A percentile compares a stretch with the other conserved stretches of the same genome.
phyloP scores from a whole-genome alignment of 2,113 vertebrate genomes.

The Megaceryle torquata region DNA sequence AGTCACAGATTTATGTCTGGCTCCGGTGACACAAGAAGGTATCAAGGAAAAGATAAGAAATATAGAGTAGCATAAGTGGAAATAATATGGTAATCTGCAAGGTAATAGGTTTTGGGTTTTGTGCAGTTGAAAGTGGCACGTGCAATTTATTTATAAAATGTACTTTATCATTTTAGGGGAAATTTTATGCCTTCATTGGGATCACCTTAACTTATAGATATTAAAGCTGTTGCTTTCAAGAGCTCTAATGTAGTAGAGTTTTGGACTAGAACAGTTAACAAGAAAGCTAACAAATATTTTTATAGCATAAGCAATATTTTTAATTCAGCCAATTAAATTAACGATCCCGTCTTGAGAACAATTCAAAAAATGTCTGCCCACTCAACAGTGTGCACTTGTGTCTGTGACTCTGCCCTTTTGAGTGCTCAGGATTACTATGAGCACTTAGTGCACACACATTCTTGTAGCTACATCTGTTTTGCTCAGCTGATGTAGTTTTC shows the following conservation, averaged over 20 bases:
- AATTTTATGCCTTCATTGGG: background rate
- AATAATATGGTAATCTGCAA: background rate
- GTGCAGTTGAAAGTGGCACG: background rate
- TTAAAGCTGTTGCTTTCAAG: background rate
- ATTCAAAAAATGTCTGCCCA: background rate
- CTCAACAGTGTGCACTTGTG: background rate
- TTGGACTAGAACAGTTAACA: background rate
- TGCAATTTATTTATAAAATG: constrained; percentile 3
- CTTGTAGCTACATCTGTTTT: background rate
- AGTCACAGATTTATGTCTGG: background rate
- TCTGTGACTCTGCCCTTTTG: background rate
- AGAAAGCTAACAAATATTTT: background rate
- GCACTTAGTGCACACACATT: background rate
- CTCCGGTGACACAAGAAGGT: background rate
- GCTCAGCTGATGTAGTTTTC: background rate
- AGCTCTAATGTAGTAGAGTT: background rate
- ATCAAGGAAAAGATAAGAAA: background rate
- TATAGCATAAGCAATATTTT: background rate
- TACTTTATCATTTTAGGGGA: constrained; percentile 9
- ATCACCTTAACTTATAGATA: constrained; percentile 9
- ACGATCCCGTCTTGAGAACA: background rate
- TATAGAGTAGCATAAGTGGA: background rate
- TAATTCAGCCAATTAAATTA: background rate
- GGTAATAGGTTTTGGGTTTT: background rate
- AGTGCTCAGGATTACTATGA: background rate